phyloP scores from a whole-genome alignment of 2,888 invertebrate species.

The Ctena decussata region DNA sequence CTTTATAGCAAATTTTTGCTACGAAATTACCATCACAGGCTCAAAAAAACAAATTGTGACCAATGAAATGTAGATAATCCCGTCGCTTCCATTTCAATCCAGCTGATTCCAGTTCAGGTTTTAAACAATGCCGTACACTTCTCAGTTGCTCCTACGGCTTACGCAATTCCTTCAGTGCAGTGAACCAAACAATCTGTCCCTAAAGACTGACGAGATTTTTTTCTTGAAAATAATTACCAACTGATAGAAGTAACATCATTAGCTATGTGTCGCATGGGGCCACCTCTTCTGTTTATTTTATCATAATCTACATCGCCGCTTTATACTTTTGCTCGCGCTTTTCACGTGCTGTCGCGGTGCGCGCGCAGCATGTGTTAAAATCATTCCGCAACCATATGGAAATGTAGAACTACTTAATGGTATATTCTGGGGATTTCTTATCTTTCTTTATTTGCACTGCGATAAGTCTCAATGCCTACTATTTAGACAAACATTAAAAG shows the following conservation, averaged over 20 bases:
- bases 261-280: constrained; percentile 50
- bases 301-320: constrained; percentile 47
- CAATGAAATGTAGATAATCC: neutral
- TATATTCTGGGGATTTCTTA: constrained; percentile 60
- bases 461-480: constrained; percentile 53
- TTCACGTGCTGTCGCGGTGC: constrained; percentile 58
- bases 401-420: constrained; percentile 60
- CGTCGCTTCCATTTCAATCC: neutral
- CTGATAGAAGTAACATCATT: neutral
- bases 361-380: constrained; percentile 67
- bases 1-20: no score
- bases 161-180: neutral
- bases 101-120: neutral
- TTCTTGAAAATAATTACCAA: neutral
- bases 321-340: constrained; percentile 54
- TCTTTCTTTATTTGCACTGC: constrained; percentile 58
- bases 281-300: constrained; percentile 66
- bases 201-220: neutral
- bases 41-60: neutral
- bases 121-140: neutral
- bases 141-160: neutral
- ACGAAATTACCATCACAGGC: no score
- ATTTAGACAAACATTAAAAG: constrained; percentile 65
- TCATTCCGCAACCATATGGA: constrained; percentile 44
- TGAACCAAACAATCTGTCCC: neutral